Percentiles rank a stretch among this genome's conserved stretches.
These are phyloP conservation scores for Urocitellus parryii DNA, from an alignment of 2,113 vertebrate genomes.

Conservation along the genomic window DNA sequence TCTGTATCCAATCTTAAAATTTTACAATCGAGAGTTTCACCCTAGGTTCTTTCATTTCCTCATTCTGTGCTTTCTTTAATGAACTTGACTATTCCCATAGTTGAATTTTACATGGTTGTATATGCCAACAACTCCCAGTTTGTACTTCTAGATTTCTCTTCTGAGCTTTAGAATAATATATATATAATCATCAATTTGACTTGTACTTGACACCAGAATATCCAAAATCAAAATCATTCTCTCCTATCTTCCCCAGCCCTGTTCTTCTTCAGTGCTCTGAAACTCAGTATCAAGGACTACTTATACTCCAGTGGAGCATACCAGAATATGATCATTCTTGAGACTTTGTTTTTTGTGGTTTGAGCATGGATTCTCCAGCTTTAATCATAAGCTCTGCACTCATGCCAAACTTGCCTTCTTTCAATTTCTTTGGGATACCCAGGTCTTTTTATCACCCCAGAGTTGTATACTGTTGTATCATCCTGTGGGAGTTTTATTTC, in stretches of 20 bases:
- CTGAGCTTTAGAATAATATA: conserved; percentile 32
- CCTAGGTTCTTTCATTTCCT: conserved; percentile 4
- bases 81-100: background rate
- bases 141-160: conserved; percentile 21
- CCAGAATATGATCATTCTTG: background rate
- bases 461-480: background rate
- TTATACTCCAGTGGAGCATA: background rate
- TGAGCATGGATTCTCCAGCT: background rate
- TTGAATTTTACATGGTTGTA: background rate
- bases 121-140: conserved; percentile 31
- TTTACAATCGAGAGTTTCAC: background rate
- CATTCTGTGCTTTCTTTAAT: conserved; percentile 19
- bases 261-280: background rate
- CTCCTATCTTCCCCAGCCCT: conserved; percentile 14
- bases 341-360: background rate
- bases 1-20: conserved; percentile 10
- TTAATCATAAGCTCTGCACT: background rate
- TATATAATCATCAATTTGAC: background rate
- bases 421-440: background rate
- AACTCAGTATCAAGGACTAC: background rate
- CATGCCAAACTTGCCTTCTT: conserved; percentile 47
- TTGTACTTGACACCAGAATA: conserved; percentile 33
- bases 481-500: conserved; percentile 20
- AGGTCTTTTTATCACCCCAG: background rate
- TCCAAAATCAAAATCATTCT: background rate